Conservation (phyloP, 2,797 vertebrate species). For the Oreortyx pictus region DNA sequence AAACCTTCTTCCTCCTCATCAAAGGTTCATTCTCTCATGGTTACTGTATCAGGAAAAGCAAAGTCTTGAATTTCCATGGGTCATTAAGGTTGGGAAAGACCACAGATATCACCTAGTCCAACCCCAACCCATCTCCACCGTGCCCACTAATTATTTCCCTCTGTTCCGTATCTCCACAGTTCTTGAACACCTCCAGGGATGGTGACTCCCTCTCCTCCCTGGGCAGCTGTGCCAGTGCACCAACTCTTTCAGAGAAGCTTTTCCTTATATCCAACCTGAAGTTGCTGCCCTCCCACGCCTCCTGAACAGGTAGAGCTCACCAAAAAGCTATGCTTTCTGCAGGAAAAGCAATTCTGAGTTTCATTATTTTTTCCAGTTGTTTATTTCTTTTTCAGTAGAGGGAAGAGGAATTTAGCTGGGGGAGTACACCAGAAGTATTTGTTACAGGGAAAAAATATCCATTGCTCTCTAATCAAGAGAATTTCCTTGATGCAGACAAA, state of each 20-base stretch:
- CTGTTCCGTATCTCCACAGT: too few species aligned
- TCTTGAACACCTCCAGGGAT: too few species aligned
- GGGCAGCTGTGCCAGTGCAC: too few species aligned
- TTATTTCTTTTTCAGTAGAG: background rate
- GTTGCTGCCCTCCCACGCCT: slow-evolving; percentile 8
- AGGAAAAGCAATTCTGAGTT: slow-evolving; percentile 34
- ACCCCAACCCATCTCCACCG: too few species aligned
- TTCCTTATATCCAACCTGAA: too few species aligned
- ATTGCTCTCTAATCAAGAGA: background rate
- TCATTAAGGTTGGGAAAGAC: too few species aligned
- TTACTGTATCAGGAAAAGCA: background rate
- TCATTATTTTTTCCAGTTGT: slow-evolving; percentile 34
- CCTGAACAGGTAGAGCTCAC: background rate
- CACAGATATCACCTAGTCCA: too few species aligned
- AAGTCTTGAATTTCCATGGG: background rate
- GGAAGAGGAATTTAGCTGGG: background rate
- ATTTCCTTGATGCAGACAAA: slow-evolving; percentile 62
- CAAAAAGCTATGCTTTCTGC: slow-evolving; percentile 36
- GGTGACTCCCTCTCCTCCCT: too few species aligned
- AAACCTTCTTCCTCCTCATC: background rate
- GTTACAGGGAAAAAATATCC: slow-evolving; percentile 1
- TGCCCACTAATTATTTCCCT: too few species aligned
- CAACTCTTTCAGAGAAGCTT: too few species aligned
- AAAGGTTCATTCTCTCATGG: background rate
- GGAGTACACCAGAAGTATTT: slow-evolving; percentile 1